Percentiles rank a stretch among this genome's conserved stretches.
These are phyloP conservation scores for Cheumatopsyche charites DNA, from an alignment of 1,140 invertebrate species.

Conservation along the genomic window DNA sequence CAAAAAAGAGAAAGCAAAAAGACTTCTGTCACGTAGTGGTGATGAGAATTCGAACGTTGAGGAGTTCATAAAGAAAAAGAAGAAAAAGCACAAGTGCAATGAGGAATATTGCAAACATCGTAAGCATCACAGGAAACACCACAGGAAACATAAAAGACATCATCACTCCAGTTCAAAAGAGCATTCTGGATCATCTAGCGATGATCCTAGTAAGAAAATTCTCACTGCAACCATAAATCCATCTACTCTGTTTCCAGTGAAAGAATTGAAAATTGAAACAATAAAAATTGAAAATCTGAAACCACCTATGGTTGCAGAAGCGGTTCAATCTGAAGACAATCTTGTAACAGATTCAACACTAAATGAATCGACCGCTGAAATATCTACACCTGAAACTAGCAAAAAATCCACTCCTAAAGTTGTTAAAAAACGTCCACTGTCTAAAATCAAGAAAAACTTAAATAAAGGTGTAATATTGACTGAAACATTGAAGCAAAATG, in stretches of 20 bases:
- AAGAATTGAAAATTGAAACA: slow-evolving; percentile 30
- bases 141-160: slow-evolving; percentile 78
- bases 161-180: slow-evolving; percentile 81
- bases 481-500: background rate
- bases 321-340: background rate
- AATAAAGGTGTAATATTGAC: background rate
- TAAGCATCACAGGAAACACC: slow-evolving; percentile 72
- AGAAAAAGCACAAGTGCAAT: slow-evolving; percentile 72
- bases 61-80: slow-evolving; percentile 67
- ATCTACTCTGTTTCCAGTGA: slow-evolving; percentile 35
- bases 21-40: slow-evolving; percentile 56
- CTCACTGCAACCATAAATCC: slow-evolving; percentile 35
- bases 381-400: background rate
- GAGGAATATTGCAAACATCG: slow-evolving; percentile 76
- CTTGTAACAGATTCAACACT: background rate
- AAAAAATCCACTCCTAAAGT: background rate
- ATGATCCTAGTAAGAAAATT: slow-evolving; percentile 52
- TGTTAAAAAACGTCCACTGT: slow-evolving; percentile 1
- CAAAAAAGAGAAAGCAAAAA: slow-evolving; percentile 70
- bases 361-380: background rate
- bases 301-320: background rate
- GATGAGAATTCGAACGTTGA: slow-evolving; percentile 53
- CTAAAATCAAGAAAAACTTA: background rate
- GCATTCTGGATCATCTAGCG: slow-evolving; percentile 81
- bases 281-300: background rate